phyloP scores from a whole-genome alignment of 2,888 invertebrate species.

The Suillia variegata region DNA sequence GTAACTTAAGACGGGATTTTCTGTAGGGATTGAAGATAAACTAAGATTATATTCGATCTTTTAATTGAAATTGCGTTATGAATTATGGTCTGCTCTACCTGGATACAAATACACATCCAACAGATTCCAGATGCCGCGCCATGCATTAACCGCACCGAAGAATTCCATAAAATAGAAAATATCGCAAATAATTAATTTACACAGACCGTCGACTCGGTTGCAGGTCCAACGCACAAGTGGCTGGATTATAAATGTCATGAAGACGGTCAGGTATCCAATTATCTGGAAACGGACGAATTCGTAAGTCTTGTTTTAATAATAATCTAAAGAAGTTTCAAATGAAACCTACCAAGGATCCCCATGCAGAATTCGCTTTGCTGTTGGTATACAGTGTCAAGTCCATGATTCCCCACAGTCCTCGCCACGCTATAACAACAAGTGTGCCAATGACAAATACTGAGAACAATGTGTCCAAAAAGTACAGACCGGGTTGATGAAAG shows the following conservation, averaged over 20 bases:
- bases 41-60: neutral
- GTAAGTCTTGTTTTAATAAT: neutral
- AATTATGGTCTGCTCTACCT: conserved; percentile 63
- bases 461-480: conserved; percentile 83
- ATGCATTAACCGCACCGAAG: conserved; percentile 83
- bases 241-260: conserved; percentile 76
- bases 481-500: conserved; percentile 72
- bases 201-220: conserved; percentile 69
- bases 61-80: neutral
- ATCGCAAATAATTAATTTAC: conserved; percentile 75
- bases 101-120: conserved; percentile 80
- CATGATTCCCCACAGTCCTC: conserved; percentile 82
- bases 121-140: conserved; percentile 86
- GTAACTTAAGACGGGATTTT: conserved; percentile 75
- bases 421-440: conserved; percentile 86
- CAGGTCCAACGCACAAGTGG: conserved; percentile 75
- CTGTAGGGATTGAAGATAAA: conserved; percentile 59
- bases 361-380: conserved; percentile 70
- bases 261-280: conserved; percentile 76
- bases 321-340: neutral
- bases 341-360: conserved; percentile 78
- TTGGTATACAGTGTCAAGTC: conserved; percentile 81
- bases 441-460: conserved; percentile 84
- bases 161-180: conserved; percentile 77
- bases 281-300: conserved; percentile 36